A percentile compares a stretch with the other conserved stretches of the same genome.
Evolutionary conservation across 2,888 invertebrate genomes (phyloP).

Genomic region (Drosophila greeni): DNA sequence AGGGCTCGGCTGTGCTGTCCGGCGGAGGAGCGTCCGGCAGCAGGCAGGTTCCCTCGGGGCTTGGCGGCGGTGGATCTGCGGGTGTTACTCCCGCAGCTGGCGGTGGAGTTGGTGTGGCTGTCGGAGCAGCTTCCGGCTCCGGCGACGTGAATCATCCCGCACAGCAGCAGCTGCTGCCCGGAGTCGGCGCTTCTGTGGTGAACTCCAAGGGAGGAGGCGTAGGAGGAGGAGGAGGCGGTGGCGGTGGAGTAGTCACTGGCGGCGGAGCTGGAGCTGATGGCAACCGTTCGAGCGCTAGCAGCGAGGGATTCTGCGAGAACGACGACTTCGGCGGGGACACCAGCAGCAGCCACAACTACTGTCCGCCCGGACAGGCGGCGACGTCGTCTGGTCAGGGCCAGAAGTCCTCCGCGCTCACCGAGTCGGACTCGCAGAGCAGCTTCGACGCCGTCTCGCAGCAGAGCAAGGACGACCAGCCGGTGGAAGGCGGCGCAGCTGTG

Average conservation of each 20-base stretch:
- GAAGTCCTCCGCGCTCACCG: slow-evolving; percentile 60
- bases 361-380: slow-evolving; percentile 72
- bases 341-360: slow-evolving; percentile 80
- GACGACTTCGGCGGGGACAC: slow-evolving; percentile 88
- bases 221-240: slow-evolving; percentile 6
- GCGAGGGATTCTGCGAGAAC: slow-evolving; percentile 98
- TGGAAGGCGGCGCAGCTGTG: slow-evolving; percentile 19
- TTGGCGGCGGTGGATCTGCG: slow-evolving; percentile 1
- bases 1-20: slow-evolving; percentile 21
- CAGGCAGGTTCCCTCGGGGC: slow-evolving; percentile 24
- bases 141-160: slow-evolving; percentile 15
- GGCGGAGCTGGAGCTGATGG: slow-evolving; percentile 81
- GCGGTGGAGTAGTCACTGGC: neutral
- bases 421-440: slow-evolving; percentile 76
- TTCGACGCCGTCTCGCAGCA: slow-evolving; percentile 71
- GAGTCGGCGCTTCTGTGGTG: slow-evolving; percentile 8
- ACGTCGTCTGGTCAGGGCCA: slow-evolving; percentile 38
- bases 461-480: slow-evolving; percentile 51
- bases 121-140: slow-evolving; percentile 13
- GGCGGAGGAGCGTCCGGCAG: slow-evolving; percentile 24
- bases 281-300: slow-evolving; percentile 94
- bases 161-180: slow-evolving; percentile 18
- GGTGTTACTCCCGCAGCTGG: too few relatives aligned
- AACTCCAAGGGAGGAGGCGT: slow-evolving; percentile 22
- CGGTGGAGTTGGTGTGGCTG: slow-evolving; percentile 2